Percentiles rank a stretch among this genome's conserved stretches.
Evolutionary conservation across 30 jellyfish, hydroid and myxozoan genomes (phyloP).

Genomic region (Pseudorhiza aurosa): DNA sequence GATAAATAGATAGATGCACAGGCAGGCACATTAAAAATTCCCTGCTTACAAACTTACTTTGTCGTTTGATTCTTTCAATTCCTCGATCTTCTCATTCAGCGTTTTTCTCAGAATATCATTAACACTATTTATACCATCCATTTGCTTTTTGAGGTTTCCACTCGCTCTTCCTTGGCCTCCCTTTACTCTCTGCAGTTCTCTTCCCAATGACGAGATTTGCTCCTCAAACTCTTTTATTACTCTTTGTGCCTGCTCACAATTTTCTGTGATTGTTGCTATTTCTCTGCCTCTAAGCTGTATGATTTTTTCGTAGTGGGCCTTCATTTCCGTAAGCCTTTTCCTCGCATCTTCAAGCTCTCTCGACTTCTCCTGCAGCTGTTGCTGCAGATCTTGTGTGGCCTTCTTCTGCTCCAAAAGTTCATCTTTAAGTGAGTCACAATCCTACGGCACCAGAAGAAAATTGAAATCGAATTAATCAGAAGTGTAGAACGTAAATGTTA

Average conservation of each 20-base stretch:
- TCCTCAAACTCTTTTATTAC: slow-evolving; percentile 43
- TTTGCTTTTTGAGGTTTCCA: slow-evolving; percentile 8
- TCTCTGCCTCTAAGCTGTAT: slow-evolving; percentile 53
- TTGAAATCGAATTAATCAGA: background rate
- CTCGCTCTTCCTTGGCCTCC: slow-evolving; percentile 17
- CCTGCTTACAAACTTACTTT: slow-evolving; percentile 13
- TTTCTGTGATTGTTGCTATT: slow-evolving; percentile 20
- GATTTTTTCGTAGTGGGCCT: slow-evolving; percentile 54
- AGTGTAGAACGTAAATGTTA: background rate
- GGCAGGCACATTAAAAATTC: too few relatives aligned
- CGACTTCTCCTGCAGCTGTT: slow-evolving; percentile 43
- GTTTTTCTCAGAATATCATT: slow-evolving; percentile 66
- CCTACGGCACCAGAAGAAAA: background rate
- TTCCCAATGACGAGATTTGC: slow-evolving; percentile 23
- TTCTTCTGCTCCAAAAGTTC: background rate
- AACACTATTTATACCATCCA: slow-evolving; percentile 61
- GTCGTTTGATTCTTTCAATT: slow-evolving; percentile 10
- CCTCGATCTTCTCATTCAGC: slow-evolving; percentile 42
- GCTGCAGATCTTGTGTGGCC: background rate
- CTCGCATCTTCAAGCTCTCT: slow-evolving; percentile 2
- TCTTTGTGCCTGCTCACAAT: slow-evolving; percentile 34
- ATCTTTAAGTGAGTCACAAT: background rate
- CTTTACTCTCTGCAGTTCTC: slow-evolving; percentile 15
- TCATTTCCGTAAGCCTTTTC: slow-evolving; percentile 37
- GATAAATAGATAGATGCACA: too few relatives aligned